These are phyloP conservation scores for Taeniopygia guttata DNA, from an alignment of 2,797 vertebrate genomes.

Conservation along the genomic window DNA sequence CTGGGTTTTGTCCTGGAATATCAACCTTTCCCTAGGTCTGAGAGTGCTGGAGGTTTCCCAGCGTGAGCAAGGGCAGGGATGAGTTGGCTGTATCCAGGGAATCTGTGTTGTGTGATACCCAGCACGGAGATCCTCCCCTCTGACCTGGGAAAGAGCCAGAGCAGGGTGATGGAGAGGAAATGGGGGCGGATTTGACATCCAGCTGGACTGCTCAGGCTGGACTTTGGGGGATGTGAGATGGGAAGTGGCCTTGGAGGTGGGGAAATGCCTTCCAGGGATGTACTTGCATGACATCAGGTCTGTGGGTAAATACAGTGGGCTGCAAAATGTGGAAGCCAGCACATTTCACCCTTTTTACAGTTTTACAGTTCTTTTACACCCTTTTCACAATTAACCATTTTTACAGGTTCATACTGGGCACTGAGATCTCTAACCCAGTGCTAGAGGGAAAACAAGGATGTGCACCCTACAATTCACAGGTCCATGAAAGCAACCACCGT, in stretches of 20 bases:
- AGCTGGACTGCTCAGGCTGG: too few relatives aligned
- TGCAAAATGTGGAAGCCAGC: background rate
- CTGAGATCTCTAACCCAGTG: background rate
- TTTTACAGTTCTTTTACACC: too few relatives aligned
- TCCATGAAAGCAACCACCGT: background rate
- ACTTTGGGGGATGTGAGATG: too few relatives aligned
- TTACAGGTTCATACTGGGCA: background rate
- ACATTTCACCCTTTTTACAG: accelerated
- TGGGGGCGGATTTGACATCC: too few relatives aligned
- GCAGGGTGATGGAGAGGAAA: too few relatives aligned
- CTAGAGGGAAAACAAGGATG: background rate
- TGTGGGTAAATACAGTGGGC: background rate
- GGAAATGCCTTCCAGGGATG: too few relatives aligned
- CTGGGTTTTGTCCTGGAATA: background rate
- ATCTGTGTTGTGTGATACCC: background rate
- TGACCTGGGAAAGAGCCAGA: too few relatives aligned
- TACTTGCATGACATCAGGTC: accelerated
- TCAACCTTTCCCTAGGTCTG: background rate
- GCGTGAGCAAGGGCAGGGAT: background rate
- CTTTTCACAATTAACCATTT: too few relatives aligned
- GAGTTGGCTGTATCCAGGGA: background rate
- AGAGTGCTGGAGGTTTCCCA: background rate
- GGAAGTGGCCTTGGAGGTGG: too few relatives aligned
- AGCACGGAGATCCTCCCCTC: background rate
- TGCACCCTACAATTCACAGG: background rate